phyloP scores from a whole-genome alignment of 2,113 vertebrate species.

The Phasianus colchicus region DNA sequence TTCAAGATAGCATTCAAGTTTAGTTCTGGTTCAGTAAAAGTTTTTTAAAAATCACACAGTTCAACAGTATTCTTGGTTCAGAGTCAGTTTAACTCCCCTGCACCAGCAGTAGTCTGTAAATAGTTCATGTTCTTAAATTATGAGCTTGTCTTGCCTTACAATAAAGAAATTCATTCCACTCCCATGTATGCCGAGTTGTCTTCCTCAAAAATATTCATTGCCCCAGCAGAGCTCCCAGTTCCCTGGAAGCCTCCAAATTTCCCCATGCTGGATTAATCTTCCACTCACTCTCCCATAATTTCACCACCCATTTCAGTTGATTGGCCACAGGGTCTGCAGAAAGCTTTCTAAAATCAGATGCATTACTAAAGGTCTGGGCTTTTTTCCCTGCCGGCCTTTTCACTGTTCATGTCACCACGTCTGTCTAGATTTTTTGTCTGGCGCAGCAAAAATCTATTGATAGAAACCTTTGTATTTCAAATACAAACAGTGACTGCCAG shows the following conservation, averaged over 20 bases:
- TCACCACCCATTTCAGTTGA: constrained; percentile 30
- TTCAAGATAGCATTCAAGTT: constrained; percentile 28
- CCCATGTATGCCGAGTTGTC: constrained; percentile 6
- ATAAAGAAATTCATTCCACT: constrained; percentile 32
- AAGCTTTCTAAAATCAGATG: background rate
- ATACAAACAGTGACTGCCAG: background rate
- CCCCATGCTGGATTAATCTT: constrained; percentile 8
- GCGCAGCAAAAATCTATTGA: background rate
- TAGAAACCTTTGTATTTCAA: background rate
- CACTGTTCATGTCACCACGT: background rate
- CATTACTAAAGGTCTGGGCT: background rate
- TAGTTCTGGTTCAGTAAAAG: constrained; percentile 53
- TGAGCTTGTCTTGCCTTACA: constrained; percentile 11
- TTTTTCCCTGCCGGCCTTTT: background rate
- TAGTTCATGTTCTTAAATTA: constrained; percentile 7
- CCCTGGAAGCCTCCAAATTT: background rate
- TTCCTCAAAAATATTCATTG: background rate
- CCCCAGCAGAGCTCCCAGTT: background rate
- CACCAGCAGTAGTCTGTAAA: background rate
- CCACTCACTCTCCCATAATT: constrained; percentile 17
- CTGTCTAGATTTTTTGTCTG: background rate
- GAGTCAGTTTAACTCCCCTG: constrained; percentile 8
- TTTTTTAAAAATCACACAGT: background rate
- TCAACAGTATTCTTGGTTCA: constrained; percentile 11
- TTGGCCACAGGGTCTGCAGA: background rate